phyloP scores from a whole-genome alignment of 2,888 invertebrate genomes.

The Luperina nickerlii region DNA sequence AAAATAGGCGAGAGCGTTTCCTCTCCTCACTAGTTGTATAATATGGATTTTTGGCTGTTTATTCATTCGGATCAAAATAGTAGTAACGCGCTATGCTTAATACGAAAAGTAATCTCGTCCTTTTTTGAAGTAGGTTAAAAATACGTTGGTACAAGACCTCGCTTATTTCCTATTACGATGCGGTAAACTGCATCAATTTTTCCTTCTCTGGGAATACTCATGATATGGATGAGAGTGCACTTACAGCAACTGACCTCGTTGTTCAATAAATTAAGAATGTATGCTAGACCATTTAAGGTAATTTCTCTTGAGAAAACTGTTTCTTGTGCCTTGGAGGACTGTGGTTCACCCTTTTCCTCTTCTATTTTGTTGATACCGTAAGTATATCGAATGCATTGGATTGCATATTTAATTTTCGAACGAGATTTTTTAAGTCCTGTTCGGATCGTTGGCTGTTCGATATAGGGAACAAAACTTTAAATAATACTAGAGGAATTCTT shows the following conservation, averaged over 20 bases:
- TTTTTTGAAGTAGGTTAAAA: background rate
- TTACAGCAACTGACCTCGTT: constrained; percentile 12
- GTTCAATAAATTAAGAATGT: constrained; percentile 28
- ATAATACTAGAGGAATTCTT: too few relatives aligned
- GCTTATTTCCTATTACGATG: background rate
- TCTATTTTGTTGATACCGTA: background rate
- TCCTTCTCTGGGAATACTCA: background rate
- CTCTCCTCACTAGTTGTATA: background rate
- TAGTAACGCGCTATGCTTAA: too few relatives aligned
- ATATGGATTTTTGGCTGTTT: background rate
- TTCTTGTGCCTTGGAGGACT: background rate
- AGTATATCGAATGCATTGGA: background rate
- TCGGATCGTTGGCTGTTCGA: too few relatives aligned
- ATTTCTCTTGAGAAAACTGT: constrained; percentile 31
- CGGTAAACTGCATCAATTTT: background rate
- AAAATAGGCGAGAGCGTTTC: too few relatives aligned
- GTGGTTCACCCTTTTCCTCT: background rate
- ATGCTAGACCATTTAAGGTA: constrained; percentile 12
- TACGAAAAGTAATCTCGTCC: background rate
- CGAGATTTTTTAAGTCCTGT: background rate
- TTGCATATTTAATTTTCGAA: constrained; percentile 4
- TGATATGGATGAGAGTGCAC: constrained; percentile 7
- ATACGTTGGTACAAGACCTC: background rate
- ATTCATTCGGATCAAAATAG: background rate
- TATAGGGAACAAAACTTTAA: too few relatives aligned